phyloP scores from a whole-genome alignment of 2,797 vertebrate genomes.

The Odontamblyopus lacepedii region DNA sequence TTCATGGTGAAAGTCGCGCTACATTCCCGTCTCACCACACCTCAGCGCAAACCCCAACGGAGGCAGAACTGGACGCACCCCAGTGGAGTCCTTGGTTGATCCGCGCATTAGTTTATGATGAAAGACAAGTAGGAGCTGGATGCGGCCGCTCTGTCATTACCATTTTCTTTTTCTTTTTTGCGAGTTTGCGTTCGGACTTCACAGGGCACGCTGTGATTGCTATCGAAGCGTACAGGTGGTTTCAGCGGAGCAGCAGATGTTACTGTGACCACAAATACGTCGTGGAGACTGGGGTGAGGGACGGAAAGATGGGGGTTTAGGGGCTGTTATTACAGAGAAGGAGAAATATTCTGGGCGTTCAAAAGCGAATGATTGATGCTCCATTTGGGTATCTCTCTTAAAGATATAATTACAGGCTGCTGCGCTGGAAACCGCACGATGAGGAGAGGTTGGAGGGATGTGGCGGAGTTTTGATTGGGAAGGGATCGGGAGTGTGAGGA shows the following conservation, averaged over 20 bases:
- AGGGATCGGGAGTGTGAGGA: slow-evolving; percentile 36
- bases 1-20: slow-evolving; percentile 18
- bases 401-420: slow-evolving; percentile 57
- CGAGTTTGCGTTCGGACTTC: slow-evolving; percentile 55
- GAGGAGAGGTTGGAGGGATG: slow-evolving; percentile 23
- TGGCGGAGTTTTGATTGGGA: slow-evolving; percentile 29
- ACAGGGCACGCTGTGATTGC: slow-evolving; percentile 52
- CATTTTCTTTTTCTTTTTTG: slow-evolving; percentile 17
- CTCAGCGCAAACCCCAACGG: slow-evolving; percentile 12
- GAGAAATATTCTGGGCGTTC: slow-evolving; percentile 11
- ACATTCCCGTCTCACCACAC: slow-evolving; percentile 22
- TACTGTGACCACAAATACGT: slow-evolving; percentile 53
- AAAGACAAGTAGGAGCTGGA: slow-evolving; percentile 55
- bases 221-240: slow-evolving; percentile 66
- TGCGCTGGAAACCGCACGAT: slow-evolving; percentile 39
- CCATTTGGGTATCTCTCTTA: slow-evolving; percentile 52
- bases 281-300: slow-evolving; percentile 3
- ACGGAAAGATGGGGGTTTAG: slow-evolving; percentile 28
- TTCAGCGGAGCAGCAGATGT: slow-evolving; percentile 65
- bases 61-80: slow-evolving; percentile 27
- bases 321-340: slow-evolving; percentile 27
- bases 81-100: slow-evolving; percentile 47
- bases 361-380: slow-evolving; percentile 27
- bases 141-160: slow-evolving; percentile 64
- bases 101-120: slow-evolving; percentile 64